These are phyloP conservation scores for Iselma pallidipennis DNA, from an alignment of 2,888 invertebrate genomes.

Conservation along the genomic window DNA sequence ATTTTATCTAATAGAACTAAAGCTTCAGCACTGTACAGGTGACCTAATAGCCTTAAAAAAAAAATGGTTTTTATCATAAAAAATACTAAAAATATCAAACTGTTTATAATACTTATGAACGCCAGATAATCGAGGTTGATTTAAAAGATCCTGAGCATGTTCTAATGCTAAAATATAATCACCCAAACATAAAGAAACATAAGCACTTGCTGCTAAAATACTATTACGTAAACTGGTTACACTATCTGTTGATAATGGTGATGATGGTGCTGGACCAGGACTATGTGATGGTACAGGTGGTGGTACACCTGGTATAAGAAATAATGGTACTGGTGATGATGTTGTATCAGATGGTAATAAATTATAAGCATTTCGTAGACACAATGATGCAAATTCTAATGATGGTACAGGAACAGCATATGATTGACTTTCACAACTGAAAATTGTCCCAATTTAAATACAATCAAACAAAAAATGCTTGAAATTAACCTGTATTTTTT, in stretches of 20 bases:
- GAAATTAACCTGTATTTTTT: slow-evolving; percentile 58
- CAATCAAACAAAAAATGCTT: background rate
- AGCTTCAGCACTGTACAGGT: slow-evolving; percentile 89
- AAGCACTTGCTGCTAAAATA: slow-evolving; percentile 79
- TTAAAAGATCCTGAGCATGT: slow-evolving; percentile 74
- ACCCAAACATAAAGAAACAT: slow-evolving; percentile 81
- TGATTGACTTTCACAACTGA: slow-evolving; percentile 67
- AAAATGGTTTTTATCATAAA: background rate
- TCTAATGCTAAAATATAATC: slow-evolving; percentile 80
- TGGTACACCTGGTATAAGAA: slow-evolving; percentile 51
- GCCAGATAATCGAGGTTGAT: slow-evolving; percentile 71
- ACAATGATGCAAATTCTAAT: slow-evolving; percentile 86
- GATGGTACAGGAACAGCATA: slow-evolving; percentile 87
- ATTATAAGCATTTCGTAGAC: slow-evolving; percentile 81
- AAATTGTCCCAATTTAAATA: slow-evolving; percentile 19
- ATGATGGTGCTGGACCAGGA: slow-evolving; percentile 62
- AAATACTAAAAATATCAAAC: background rate
- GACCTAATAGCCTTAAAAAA: slow-evolving; percentile 71
- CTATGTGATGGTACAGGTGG: slow-evolving; percentile 51
- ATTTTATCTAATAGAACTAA: slow-evolving; percentile 80
- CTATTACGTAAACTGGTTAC: slow-evolving; percentile 65
- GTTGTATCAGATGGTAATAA: slow-evolving; percentile 64
- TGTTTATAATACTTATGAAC: slow-evolving; percentile 63
- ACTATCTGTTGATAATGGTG: slow-evolving; percentile 65
- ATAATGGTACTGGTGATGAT: slow-evolving; percentile 51